These are phyloP conservation scores for Patella vulgata DNA, from an alignment of 1,140 invertebrate species.

Conservation along the genomic window DNA sequence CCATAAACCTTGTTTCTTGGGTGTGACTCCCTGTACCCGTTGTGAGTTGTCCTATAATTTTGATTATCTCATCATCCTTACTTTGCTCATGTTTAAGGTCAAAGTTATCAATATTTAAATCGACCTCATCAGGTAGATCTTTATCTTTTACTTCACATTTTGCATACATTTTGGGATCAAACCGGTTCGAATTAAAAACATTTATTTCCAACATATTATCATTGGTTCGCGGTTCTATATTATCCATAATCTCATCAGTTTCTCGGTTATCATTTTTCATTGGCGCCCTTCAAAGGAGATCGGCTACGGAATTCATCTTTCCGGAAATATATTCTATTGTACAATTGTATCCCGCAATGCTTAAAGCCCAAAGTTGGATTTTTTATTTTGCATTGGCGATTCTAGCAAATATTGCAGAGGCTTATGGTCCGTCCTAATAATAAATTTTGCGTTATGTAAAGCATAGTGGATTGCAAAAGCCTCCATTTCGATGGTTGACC, in stretches of 20 bases:
- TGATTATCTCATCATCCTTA: constrained; percentile 1
- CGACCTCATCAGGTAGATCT: background rate
- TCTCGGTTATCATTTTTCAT: no score
- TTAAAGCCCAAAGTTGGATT: constrained; percentile 5
- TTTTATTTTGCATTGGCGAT: constrained; percentile 9
- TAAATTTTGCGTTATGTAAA: constrained; percentile 30
- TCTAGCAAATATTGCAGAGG: constrained; percentile 5
- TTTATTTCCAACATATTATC: constrained; percentile 21
- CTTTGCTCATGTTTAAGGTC: constrained; percentile 15
- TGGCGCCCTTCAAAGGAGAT: background rate
- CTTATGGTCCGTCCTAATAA: constrained; percentile 8
- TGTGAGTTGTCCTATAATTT: constrained; percentile 2
- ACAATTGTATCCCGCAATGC: constrained; percentile 4
- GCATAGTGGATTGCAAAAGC: constrained; percentile 39
- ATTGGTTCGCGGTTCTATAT: constrained; percentile 14
- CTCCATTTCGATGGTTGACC: constrained; percentile 42
- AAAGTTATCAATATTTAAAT: background rate
- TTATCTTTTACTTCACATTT: background rate
- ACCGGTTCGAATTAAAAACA: constrained; percentile 20
- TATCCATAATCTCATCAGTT: background rate
- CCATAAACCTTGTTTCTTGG: background rate
- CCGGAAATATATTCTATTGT: constrained; percentile 13
- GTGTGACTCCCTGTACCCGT: background rate
- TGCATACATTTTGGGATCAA: constrained; percentile 21
- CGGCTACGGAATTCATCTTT: constrained; percentile 16